phyloP scores from a whole-genome alignment of 2,113 vertebrate genomes.

The Ageneiosus marmoratus region DNA sequence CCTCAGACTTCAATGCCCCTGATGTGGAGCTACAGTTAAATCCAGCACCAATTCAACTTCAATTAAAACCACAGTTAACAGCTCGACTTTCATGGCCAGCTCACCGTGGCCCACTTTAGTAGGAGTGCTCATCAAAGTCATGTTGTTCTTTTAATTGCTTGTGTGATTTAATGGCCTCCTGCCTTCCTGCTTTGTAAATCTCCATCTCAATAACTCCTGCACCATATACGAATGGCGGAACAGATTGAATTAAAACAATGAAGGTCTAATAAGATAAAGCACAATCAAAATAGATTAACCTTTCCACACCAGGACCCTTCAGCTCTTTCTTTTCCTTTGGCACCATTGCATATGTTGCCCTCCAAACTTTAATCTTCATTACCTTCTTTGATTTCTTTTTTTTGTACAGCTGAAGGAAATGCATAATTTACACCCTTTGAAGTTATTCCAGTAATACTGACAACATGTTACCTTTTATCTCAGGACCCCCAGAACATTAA shows the following conservation, averaged over 20 bases:
- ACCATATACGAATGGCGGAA: constrained; percentile 70
- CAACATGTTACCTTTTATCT: constrained; percentile 84
- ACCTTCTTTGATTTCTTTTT: constrained; percentile 76
- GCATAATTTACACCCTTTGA: constrained; percentile 82
- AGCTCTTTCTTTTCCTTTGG: constrained; percentile 53
- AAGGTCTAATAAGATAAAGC: constrained; percentile 77
- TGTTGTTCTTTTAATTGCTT: constrained; percentile 60
- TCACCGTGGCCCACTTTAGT: constrained; percentile 33
- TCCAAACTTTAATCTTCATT: constrained; percentile 80
- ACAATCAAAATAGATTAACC: constrained; percentile 75
- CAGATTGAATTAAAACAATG: constrained; percentile 79
- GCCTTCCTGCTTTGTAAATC: constrained; percentile 58
- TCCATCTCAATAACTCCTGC: constrained; percentile 60
- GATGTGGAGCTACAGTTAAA: constrained; percentile 48
- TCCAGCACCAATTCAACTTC: constrained; percentile 53
- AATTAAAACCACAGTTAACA: constrained; percentile 56
- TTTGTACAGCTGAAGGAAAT: constrained; percentile 74
- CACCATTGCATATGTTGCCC: constrained; percentile 47
- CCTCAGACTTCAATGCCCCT: constrained; percentile 37
- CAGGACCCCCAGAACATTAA: constrained; percentile 78
- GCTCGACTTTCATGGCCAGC: constrained; percentile 52
- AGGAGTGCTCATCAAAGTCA: constrained; percentile 54
- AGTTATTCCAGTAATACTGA: constrained; percentile 78
- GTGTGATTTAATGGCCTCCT: constrained; percentile 60
- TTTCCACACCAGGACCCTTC: constrained; percentile 64